These are phyloP conservation scores for Homalodisca vitripennis DNA, from an alignment of 1,140 invertebrate species.

Conservation along the genomic window DNA sequence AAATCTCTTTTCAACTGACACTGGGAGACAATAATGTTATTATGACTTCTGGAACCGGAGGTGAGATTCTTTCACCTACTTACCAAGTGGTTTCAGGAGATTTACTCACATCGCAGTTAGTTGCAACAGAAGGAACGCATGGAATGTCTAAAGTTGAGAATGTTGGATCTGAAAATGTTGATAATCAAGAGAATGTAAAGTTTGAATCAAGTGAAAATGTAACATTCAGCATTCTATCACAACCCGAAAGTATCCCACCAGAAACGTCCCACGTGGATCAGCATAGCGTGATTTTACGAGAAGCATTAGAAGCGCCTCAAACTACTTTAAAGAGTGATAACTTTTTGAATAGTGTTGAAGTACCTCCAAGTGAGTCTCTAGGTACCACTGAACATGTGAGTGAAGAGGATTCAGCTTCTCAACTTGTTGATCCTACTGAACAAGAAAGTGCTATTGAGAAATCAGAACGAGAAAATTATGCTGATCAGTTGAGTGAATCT, in stretches of 20 bases:
- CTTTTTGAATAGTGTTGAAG: conserved; percentile 2
- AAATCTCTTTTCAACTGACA: conserved; percentile 20
- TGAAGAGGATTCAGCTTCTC: neutral
- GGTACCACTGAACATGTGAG: neutral
- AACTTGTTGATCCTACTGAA: neutral
- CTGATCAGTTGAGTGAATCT: too few species aligned
- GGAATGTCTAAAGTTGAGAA: neutral
- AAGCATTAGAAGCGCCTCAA: conserved; percentile 11
- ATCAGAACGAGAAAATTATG: too few species aligned
- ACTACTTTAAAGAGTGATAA: neutral
- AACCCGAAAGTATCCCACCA: neutral
- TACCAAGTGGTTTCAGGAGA: conserved; percentile 18
- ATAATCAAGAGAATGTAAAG: neutral
- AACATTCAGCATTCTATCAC: neutral
- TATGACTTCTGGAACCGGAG: conserved; percentile 9
- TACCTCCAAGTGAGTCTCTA: neutral
- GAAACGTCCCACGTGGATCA: neutral
- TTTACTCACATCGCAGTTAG: neutral
- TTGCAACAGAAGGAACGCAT: neutral
- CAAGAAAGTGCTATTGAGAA: too few species aligned
- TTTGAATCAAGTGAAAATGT: neutral
- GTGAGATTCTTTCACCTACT: conserved; percentile 1
- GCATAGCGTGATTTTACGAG: neutral
- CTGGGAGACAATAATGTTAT: conserved; percentile 26
- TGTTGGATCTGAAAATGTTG: neutral